Conservation (phyloP, 2,888 invertebrate genomes). For the Ecliptopera silaceata region DNA sequence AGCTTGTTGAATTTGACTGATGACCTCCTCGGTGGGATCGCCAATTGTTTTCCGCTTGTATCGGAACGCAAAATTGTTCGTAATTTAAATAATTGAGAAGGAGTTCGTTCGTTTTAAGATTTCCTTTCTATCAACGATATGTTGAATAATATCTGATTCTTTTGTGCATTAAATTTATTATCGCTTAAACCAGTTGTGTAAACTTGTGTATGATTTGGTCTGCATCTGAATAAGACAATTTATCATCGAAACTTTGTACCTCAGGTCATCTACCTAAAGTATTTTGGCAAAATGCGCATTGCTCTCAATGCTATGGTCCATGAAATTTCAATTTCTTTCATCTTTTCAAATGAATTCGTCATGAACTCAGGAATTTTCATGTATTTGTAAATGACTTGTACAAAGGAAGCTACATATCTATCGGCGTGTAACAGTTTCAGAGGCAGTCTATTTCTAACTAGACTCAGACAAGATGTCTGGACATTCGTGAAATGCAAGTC, state of each 20-base stretch:
- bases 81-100: slow-evolving; percentile 45
- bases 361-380: not conserved
- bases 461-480: slow-evolving; percentile 44
- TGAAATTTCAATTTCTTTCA: not conserved
- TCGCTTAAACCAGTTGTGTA: too few species aligned
- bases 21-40: slow-evolving; percentile 44
- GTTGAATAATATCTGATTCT: not conserved
- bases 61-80: slow-evolving; percentile 61
- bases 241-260: too few species aligned
- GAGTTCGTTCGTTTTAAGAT: slow-evolving; percentile 26
- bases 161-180: too few species aligned
- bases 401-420: slow-evolving; percentile 13
- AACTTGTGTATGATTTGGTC: too few species aligned
- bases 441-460: slow-evolving; percentile 31
- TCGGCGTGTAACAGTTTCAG: slow-evolving; percentile 14
- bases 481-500: slow-evolving; percentile 50
- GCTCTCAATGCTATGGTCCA: not conserved
- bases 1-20: slow-evolving; percentile 58
- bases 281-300: too few species aligned
- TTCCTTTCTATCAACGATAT: slow-evolving; percentile 1
- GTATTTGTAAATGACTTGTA: not conserved
- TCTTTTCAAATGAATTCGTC: not conserved
- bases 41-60: slow-evolving; percentile 64
- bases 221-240: too few species aligned
- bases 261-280: too few species aligned